Conservation (phyloP, 2,888 invertebrate genomes). For the Hirtodrosophila confusa region DNA sequence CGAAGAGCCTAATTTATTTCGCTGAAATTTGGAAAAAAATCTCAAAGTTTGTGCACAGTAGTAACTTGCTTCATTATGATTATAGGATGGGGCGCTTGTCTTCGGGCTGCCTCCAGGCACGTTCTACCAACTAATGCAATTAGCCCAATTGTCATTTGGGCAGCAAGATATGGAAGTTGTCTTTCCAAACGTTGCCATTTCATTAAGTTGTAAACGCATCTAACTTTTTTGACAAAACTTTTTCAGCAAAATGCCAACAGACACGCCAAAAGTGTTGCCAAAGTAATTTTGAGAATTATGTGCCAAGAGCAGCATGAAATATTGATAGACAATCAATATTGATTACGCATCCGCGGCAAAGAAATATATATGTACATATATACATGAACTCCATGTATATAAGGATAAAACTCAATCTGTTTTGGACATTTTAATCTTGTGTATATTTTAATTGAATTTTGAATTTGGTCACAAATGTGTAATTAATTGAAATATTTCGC, state of each 20-base stretch:
- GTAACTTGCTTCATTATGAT: slow-evolving; percentile 57
- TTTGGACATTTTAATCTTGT: slow-evolving; percentile 45
- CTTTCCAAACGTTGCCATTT: slow-evolving; percentile 55
- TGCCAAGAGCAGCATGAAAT: slow-evolving; percentile 17
- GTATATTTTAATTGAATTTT: slow-evolving; percentile 64
- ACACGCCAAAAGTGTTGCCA: slow-evolving; percentile 17
- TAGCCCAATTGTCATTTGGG: slow-evolving; percentile 76
- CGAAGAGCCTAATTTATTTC: slow-evolving; percentile 52
- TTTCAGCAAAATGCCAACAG: slow-evolving; percentile 25
- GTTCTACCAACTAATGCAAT: slow-evolving; percentile 66
- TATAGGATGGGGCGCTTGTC: slow-evolving; percentile 17
- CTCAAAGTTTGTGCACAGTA: slow-evolving; percentile 34
- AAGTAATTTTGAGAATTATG: slow-evolving; percentile 28
- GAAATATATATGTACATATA: slow-evolving; percentile 6
- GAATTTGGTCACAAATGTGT: slow-evolving; percentile 54
- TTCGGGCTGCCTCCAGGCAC: slow-evolving; percentile 39
- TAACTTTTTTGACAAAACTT: slow-evolving; percentile 41
- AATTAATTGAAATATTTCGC: slow-evolving; percentile 67
- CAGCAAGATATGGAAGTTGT: slow-evolving; percentile 35
- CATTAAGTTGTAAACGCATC: slow-evolving; percentile 62
- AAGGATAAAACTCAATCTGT: slow-evolving; percentile 35
- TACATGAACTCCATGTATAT: background rate
- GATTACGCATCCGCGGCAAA: slow-evolving; percentile 42
- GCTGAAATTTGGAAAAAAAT: slow-evolving; percentile 36
- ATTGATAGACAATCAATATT: slow-evolving; percentile 62